Percentiles rank a stretch among this genome's conserved stretches.
Evolutionary conservation across 2,797 vertebrate genomes (phyloP).

Genomic region (Eutrigla gurnardus): DNA sequence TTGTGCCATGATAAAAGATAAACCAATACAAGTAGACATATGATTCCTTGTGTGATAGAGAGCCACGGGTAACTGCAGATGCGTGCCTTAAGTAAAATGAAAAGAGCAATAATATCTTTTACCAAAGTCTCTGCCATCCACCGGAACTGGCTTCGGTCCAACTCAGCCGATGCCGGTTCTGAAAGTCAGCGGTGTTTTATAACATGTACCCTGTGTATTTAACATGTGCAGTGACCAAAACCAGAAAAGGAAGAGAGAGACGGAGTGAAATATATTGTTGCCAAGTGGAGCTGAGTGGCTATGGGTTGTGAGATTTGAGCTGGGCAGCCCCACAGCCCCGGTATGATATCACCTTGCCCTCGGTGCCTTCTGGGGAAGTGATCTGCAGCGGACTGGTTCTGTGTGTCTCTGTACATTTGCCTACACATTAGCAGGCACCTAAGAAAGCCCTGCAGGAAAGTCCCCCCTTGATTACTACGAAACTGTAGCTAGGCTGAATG

Average conservation of each 20-base stretch:
- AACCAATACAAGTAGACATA: constrained; percentile 6
- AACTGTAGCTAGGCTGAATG: constrained; percentile 78
- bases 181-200: constrained; percentile 42
- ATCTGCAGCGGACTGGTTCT: constrained; percentile 65
- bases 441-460: constrained; percentile 72
- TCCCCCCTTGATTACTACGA: constrained; percentile 74
- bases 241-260: constrained; percentile 57
- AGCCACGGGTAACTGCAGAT: background rate
- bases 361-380: constrained; percentile 66
- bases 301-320: constrained; percentile 60
- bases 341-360: constrained; percentile 77
- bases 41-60: background rate
- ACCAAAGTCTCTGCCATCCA: constrained; percentile 35
- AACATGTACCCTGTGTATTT: constrained; percentile 58
- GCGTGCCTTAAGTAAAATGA: constrained; percentile 19
- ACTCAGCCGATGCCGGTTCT: constrained; percentile 33
- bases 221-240: constrained; percentile 64
- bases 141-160: constrained; percentile 25
- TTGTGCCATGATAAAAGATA: background rate
- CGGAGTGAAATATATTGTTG: constrained; percentile 55
- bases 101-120: constrained; percentile 29
- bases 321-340: constrained; percentile 61
- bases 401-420: constrained; percentile 78
- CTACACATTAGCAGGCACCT: constrained; percentile 77
- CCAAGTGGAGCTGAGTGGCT: constrained; percentile 61